These are phyloP conservation scores for Diploptera punctata DNA, from an alignment of 2,888 invertebrate species.

Conservation along the genomic window DNA sequence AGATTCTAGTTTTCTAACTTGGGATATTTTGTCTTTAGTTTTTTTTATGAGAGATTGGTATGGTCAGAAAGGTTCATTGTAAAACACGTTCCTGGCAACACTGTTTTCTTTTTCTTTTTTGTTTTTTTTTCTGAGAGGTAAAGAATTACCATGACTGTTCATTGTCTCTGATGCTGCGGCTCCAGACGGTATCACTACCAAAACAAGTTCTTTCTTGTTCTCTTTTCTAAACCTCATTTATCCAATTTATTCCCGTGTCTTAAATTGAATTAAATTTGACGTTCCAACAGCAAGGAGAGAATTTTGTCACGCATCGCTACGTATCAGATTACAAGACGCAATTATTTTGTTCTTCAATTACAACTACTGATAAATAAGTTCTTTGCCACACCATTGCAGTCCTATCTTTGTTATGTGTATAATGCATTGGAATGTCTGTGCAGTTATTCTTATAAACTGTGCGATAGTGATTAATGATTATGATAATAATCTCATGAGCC, in stretches of 20 bases:
- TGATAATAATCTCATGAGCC: too few species aligned
- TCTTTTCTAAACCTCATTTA: conserved; percentile 12
- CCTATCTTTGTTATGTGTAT: too few species aligned
- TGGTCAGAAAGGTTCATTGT: neutral
- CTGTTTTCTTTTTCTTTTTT: neutral
- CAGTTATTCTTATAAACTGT: too few species aligned
- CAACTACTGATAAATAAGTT: too few species aligned
- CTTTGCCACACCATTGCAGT: too few species aligned
- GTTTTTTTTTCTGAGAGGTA: neutral
- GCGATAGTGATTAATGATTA: too few species aligned
- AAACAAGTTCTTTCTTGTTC: conserved; percentile 1
- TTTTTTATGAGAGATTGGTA: neutral
- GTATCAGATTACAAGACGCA: too few species aligned
- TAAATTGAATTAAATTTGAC: conserved; percentile 37
- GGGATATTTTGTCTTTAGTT: neutral
- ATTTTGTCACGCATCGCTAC: neutral
- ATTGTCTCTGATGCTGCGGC: neutral
- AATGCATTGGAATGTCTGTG: too few species aligned
- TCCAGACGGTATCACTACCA: neutral
- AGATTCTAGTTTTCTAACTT: neutral
- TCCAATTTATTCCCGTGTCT: conserved; percentile 28
- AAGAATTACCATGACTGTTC: neutral
- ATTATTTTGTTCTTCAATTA: too few species aligned
- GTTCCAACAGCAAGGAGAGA: neutral
- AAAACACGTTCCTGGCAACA: neutral